These are phyloP conservation scores for Leptopterna dolabrata DNA, from an alignment of 2,888 invertebrate species.

Conservation along the genomic window DNA sequence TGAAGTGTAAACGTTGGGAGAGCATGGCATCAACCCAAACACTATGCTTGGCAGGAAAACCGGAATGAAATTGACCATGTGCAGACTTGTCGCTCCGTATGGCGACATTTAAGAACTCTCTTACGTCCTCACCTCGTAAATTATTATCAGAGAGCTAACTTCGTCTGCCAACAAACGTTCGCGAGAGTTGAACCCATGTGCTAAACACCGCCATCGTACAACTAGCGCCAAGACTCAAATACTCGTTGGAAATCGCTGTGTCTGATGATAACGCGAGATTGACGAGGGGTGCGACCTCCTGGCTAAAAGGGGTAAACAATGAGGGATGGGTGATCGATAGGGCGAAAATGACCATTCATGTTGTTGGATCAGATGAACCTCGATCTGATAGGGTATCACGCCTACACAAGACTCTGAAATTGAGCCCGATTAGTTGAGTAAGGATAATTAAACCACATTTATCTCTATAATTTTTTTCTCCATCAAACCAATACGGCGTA, in stretches of 20 bases:
- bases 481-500: too few relatives aligned
- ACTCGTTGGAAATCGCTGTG: not conserved
- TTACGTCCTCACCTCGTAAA: not conserved
- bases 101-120: not conserved
- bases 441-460: not conserved
- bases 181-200: not conserved
- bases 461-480: not conserved
- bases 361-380: not conserved
- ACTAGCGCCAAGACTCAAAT: not conserved
- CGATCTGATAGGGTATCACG: not conserved
- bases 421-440: not conserved
- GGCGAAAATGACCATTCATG: not conserved
- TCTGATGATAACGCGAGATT: not conserved
- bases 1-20: not conserved
- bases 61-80: not conserved
- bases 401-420: not conserved
- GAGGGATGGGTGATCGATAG: not conserved
- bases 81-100: not conserved
- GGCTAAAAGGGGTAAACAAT: not conserved
- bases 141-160: not conserved
- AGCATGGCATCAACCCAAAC: slow-evolving; percentile 42
- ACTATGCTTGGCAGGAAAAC: slow-evolving; percentile 30
- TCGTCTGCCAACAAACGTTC: not conserved
- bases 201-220: not conserved
- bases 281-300: not conserved